A percentile compares a stretch with the other conserved stretches of the same genome.
phyloP scores from a whole-genome alignment of 2,113 vertebrate species.

The Cyanistes caeruleus region DNA sequence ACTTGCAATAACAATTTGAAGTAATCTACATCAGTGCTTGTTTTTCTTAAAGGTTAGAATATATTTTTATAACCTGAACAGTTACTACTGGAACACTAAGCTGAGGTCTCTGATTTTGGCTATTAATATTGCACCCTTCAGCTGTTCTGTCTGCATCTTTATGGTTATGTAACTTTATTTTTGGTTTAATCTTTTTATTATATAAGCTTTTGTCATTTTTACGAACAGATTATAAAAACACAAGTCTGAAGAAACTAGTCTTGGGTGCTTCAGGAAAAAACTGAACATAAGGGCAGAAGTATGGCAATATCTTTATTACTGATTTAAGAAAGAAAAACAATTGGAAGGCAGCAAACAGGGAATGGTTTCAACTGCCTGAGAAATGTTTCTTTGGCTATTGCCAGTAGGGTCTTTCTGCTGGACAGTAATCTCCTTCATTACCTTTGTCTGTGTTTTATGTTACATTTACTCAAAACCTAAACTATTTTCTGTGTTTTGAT shows the following conservation, averaged over 20 bases:
- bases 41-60: neutral
- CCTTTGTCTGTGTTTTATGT: neutral
- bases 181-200: constrained; percentile 10
- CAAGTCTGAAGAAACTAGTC: neutral
- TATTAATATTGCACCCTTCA: constrained; percentile 29
- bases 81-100: neutral
- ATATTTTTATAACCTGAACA: neutral
- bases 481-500: constrained; percentile 36
- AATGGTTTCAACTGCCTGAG: neutral
- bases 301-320: neutral
- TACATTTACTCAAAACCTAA: constrained; percentile 1
- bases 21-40: neutral
- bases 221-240: constrained; percentile 27
- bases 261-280: neutral
- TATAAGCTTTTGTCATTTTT: constrained; percentile 25
- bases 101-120: constrained; percentile 15
- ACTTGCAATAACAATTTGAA: neutral
- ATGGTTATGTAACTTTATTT: constrained; percentile 51
- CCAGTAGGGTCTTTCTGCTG: neutral
- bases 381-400: neutral
- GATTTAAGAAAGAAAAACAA: neutral
- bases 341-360: neutral
- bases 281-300: neutral
- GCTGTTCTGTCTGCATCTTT: constrained; percentile 26
- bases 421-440: neutral